A percentile compares a stretch with the other conserved stretches of the same genome.
Evolutionary conservation across 2,797 vertebrate species (phyloP).

Genomic region (Potorous gilbertii): DNA sequence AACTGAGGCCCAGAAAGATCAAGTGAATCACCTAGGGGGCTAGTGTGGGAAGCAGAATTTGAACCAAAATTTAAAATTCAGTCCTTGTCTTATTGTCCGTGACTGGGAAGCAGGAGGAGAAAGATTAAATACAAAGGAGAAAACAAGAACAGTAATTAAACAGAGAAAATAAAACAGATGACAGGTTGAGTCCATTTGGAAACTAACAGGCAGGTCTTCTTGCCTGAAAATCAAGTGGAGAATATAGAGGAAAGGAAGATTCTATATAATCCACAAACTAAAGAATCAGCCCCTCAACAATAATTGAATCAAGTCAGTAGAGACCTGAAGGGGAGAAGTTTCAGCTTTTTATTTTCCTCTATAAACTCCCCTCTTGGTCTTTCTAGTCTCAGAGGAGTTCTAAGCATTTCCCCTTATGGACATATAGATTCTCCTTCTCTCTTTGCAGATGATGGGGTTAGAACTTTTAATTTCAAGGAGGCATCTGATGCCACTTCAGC

Average conservation of each 20-base stretch:
- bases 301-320: neutral
- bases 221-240: neutral
- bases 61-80: neutral
- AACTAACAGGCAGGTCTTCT: neutral
- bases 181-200: neutral
- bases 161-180: neutral
- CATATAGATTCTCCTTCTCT: neutral
- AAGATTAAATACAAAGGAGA: neutral
- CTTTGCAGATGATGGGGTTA: constrained; percentile 27
- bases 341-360: constrained; percentile 8
- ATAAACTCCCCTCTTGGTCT: constrained; percentile 54
- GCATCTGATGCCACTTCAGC: constrained; percentile 72
- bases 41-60: neutral
- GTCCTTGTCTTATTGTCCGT: neutral
- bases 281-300: neutral
- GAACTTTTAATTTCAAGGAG: constrained; percentile 70
- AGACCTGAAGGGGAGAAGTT: neutral
- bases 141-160: rapidly evolving
- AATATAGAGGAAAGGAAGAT: neutral
- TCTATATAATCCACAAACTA: neutral
- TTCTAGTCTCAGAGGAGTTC: constrained; percentile 51
- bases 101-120: neutral
- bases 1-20: neutral
- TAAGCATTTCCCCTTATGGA: constrained; percentile 58
- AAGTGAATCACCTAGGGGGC: neutral